Evolutionary conservation across 1,140 invertebrate genomes (phyloP).

Genomic region (Leptestheria dahalacensis): DNA sequence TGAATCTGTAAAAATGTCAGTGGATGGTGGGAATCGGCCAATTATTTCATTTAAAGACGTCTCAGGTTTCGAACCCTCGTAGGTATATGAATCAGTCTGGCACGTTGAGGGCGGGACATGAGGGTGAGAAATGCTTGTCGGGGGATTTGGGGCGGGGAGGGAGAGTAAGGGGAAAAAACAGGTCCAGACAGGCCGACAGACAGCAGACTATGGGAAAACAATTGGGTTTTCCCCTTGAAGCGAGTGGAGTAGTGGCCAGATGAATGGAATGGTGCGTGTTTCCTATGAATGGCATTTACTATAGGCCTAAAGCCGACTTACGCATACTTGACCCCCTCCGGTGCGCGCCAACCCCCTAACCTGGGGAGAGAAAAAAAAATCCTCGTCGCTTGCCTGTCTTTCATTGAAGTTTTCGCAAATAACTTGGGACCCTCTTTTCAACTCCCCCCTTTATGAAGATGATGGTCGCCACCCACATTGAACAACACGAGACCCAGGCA

Average conservation of each 20-base stretch:
- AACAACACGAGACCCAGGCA: too few relatives aligned
- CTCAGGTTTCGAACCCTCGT: too few relatives aligned
- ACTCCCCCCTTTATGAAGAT: too few relatives aligned
- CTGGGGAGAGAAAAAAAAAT: too few relatives aligned
- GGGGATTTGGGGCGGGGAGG: not conserved
- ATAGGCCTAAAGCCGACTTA: not conserved
- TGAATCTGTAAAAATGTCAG: too few relatives aligned
- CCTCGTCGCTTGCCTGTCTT: too few relatives aligned
- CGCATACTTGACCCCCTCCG: not conserved
- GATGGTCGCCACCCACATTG: too few relatives aligned
- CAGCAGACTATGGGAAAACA: not conserved
- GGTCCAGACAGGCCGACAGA: not conserved
- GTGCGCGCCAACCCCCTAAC: not conserved
- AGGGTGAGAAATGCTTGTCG: not conserved
- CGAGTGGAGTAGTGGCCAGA: not conserved
- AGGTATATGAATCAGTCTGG: not conserved
- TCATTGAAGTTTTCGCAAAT: too few relatives aligned
- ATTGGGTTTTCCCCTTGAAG: not conserved
- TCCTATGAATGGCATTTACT: not conserved
- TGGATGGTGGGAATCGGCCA: too few relatives aligned
- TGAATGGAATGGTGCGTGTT: not conserved
- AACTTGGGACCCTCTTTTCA: too few relatives aligned
- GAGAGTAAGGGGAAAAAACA: not conserved
- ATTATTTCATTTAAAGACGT: too few relatives aligned
- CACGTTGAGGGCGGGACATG: not conserved